phyloP scores from a whole-genome alignment of 2,888 invertebrate species.

The Pasiphila rectangulata region DNA sequence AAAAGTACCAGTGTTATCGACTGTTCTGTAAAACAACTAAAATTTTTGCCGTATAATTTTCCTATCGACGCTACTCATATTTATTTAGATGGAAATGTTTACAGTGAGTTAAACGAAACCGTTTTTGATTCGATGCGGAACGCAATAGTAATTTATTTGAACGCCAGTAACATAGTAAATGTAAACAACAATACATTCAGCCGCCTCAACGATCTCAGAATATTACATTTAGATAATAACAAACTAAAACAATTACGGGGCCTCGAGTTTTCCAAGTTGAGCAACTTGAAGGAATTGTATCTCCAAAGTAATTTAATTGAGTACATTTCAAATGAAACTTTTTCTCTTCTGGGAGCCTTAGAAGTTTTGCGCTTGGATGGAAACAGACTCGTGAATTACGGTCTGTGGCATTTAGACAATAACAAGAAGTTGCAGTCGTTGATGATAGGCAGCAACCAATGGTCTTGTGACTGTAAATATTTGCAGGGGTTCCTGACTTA shows the following conservation, averaged over 20 bases:
- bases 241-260: slow-evolving; percentile 88
- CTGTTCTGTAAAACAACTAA: slow-evolving; percentile 89
- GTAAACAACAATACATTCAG: slow-evolving; percentile 93
- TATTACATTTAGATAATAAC: slow-evolving; percentile 93
- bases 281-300: slow-evolving; percentile 90
- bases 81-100: slow-evolving; percentile 94
- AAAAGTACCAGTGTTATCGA: slow-evolving; percentile 96
- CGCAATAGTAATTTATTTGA: slow-evolving; percentile 88
- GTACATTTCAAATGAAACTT: slow-evolving; percentile 89
- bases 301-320: slow-evolving; percentile 92
- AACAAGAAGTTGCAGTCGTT: slow-evolving; percentile 87
- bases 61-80: slow-evolving; percentile 96
- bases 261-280: slow-evolving; percentile 90
- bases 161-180: slow-evolving; percentile 88
- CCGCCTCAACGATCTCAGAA: slow-evolving; percentile 87
- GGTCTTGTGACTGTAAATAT: slow-evolving; percentile 95
- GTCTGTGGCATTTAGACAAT: slow-evolving; percentile 88
- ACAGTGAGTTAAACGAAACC: slow-evolving; percentile 85
- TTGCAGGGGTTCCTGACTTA: slow-evolving; percentile 90
- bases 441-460: slow-evolving; percentile 89
- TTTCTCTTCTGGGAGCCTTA: slow-evolving; percentile 87
- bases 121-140: slow-evolving; percentile 66
- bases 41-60: slow-evolving; percentile 88
- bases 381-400: slow-evolving; percentile 89
- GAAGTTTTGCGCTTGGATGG: slow-evolving; percentile 92